phyloP scores from a whole-genome alignment of 2,888 invertebrate species.

The Mechanitis mazaeus region DNA sequence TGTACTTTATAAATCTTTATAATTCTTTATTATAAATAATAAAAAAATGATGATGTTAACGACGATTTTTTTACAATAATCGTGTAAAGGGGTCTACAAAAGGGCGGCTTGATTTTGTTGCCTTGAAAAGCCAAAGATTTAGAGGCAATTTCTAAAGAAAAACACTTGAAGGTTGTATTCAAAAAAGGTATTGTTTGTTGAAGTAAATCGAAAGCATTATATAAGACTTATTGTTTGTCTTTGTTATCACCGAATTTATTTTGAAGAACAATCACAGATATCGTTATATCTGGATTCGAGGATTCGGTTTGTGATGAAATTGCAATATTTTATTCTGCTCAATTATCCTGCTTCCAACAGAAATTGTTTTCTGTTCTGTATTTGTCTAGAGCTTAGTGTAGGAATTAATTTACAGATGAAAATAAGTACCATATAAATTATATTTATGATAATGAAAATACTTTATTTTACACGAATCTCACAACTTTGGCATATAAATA shows the following conservation, averaged over 20 bases:
- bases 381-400: neutral
- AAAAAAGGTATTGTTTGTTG: conserved; percentile 22
- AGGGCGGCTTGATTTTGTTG: conserved; percentile 44
- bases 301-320: conserved; percentile 1
- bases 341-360: neutral
- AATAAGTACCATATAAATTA: too few relatives aligned
- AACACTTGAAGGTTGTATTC: conserved; percentile 21
- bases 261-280: conserved; percentile 2
- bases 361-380: neutral
- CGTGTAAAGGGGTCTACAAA: conserved; percentile 32
- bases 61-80: conserved; percentile 6
- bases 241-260: conserved; percentile 3
- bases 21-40: too few relatives aligned
- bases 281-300: neutral
- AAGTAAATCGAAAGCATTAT: conserved; percentile 25
- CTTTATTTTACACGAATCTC: too few relatives aligned
- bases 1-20: too few relatives aligned
- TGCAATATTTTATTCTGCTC: neutral
- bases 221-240: conserved; percentile 10
- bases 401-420: neutral
- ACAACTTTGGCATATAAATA: too few relatives aligned
- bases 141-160: conserved; percentile 49
- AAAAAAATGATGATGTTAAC: too few relatives aligned
- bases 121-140: conserved; percentile 48
- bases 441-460: too few relatives aligned